Conservation (phyloP, 2,113 vertebrate genomes). For the Syngnathus typhle region DNA sequence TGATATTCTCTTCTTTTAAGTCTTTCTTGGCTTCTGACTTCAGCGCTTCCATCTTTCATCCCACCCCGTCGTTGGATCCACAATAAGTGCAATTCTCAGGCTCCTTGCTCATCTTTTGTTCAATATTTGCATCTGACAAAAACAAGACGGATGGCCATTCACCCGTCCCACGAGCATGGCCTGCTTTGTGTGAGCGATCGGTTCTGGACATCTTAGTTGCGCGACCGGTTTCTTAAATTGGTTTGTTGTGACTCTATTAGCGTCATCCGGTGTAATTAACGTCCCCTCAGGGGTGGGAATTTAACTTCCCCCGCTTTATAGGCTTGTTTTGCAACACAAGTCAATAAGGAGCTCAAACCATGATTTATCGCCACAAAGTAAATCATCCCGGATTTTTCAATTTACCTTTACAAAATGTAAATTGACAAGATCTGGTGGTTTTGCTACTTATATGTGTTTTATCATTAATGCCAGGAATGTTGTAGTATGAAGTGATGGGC, state of each 20-base stretch:
- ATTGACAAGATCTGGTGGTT: neutral
- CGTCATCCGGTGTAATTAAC: constrained; percentile 51
- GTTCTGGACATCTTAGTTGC: constrained; percentile 43
- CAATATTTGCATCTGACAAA: constrained; percentile 20
- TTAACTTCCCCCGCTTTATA: neutral
- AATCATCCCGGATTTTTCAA: constrained; percentile 3
- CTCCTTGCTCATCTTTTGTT: neutral
- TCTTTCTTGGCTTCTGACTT: constrained; percentile 34
- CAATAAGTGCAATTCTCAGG: constrained; percentile 20
- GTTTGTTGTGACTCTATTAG: constrained; percentile 54
- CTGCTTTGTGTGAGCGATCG: constrained; percentile 61
- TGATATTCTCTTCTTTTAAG: constrained; percentile 28
- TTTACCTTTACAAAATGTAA: neutral
- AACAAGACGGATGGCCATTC: constrained; percentile 43
- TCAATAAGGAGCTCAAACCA: constrained; percentile 9
- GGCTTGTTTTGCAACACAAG: constrained; percentile 4
- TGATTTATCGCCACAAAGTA: constrained; percentile 12
- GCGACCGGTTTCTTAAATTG: constrained; percentile 58
- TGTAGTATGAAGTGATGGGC: neutral
- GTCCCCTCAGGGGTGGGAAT: constrained; percentile 23
- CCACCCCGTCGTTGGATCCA: neutral
- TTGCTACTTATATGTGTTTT: neutral
- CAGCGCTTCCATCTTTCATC: constrained; percentile 27
- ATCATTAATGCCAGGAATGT: neutral
- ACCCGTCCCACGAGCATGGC: constrained; percentile 34